Base-by-base conservation (phyloP, 2,888 invertebrate genomes). In the Pristionchus arcanus region DNA sequence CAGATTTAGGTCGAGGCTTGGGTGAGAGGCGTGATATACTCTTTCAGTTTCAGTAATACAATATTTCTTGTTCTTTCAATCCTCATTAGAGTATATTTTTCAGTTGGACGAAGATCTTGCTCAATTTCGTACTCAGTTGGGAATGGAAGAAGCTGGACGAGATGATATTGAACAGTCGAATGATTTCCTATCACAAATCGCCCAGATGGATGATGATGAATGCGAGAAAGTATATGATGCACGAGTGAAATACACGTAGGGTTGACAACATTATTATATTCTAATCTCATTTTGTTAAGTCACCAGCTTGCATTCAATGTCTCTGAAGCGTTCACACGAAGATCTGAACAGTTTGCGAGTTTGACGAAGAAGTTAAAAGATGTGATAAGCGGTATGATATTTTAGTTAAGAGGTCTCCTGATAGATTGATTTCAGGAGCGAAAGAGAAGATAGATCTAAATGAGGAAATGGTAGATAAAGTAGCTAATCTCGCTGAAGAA, bases 111-210 rank as follows among this genome's bases (percentile, higher is more conserved):
- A 63, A 31, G 89, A 89, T 66, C 86, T 89, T 5, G 77, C 77
- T 19, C 42, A 31, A 42, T 77, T 77, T 25, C 77, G 77, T 77
- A 21, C 81, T 25, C 77, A 53, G 37, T 19, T 53, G 11, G 84
- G 63, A 31, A 21, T 34, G 28, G 89, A 66, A 4, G 89, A 89
- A 34, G 34, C 28, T 5, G 31, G 25, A 25, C 53, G 49, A 81
- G 84, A 84, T 11, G 89, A 89, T 1, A 34, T 1, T 83, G 89
- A 63, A 13, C 31, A n/a, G 15, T 55, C 89, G 11, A 66, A 25
- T 77, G 85, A 87, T n/a, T 91, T 91, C 59, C 91, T 91, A 28
- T 86, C 83, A 7, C 90, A 91, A 71, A 88, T 91, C 21, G 91
- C 91, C 7, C 90, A 91, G 66, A 83, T 91, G 88, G 90, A 88